Evolutionary conservation across 2,888 invertebrate species (phyloP).

Genomic region (Frankliniella intonsa): DNA sequence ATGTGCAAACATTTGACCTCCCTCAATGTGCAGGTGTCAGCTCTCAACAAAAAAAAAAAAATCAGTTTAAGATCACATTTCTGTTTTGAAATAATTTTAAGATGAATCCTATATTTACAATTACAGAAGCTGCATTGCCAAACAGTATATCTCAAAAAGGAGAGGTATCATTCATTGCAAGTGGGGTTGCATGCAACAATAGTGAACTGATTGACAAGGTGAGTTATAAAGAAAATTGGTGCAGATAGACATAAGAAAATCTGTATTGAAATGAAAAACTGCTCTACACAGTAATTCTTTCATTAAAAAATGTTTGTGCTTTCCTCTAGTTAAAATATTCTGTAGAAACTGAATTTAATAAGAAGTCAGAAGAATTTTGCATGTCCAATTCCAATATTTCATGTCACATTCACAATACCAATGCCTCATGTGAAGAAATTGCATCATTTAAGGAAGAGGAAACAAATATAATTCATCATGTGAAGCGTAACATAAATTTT

Average conservation of each 20-base stretch:
- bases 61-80: conserved; percentile 35
- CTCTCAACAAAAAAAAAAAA: conserved; percentile 25
- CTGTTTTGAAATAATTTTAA: conserved; percentile 32
- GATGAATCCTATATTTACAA: neutral
- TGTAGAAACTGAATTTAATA: neutral
- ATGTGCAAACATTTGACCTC: neutral
- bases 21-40: conserved; percentile 25
- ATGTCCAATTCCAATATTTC: neutral
- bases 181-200: conserved; percentile 48
- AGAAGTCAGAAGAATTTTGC: neutral
- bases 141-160: conserved; percentile 51
- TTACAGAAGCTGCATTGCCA: conserved; percentile 50
- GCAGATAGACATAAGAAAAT: neutral
- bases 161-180: conserved; percentile 47
- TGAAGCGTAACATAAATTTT: conserved; percentile 27
- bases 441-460: conserved; percentile 32
- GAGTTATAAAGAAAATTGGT: conserved; percentile 33
- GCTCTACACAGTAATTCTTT: neutral
- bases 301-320: neutral
- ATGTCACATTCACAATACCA: conserved; percentile 9
- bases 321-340: neutral
- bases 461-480: conserved; percentile 31
- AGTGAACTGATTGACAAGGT: conserved; percentile 46
- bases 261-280: neutral
- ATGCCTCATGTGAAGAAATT: conserved; percentile 34